Evolutionary conservation across 2,888 invertebrate species (phyloP).

Genomic region (Ferrisia virgata): DNA sequence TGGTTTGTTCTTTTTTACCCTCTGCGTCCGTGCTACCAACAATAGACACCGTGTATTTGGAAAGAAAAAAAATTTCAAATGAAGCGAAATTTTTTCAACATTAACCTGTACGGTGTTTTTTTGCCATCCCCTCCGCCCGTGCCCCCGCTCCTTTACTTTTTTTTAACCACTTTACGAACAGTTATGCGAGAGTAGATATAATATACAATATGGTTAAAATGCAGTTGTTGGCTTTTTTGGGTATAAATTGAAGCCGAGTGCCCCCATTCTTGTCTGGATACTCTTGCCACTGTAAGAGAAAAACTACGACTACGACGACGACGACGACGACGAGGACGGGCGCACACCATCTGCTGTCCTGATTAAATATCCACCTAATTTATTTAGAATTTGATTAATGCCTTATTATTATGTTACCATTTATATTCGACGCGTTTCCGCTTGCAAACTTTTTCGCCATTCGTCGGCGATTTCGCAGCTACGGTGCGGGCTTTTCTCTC

Average conservation of each 20-base stretch:
- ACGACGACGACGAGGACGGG: no score
- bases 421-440: constrained; percentile 24
- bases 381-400: constrained; percentile 33
- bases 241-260: no score
- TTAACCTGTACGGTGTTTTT: no score
- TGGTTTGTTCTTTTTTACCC: no score
- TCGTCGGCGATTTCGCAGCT: constrained; percentile 2
- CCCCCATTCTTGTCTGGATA: no score
- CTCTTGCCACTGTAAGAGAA: not conserved
- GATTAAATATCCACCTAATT: constrained; percentile 33
- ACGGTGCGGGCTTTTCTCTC: not conserved
- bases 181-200: no score
- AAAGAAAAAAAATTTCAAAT: no score
- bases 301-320: constrained; percentile 14
- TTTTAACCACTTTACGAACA: not conserved
- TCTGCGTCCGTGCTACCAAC: no score
- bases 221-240: not conserved
- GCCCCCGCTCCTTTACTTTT: no score
- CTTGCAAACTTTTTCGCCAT: not conserved
- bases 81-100: no score
- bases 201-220: not conserved
- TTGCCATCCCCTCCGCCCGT: no score
- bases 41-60: no score
- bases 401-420: constrained; percentile 33
- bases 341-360: constrained; percentile 13